A percentile compares a stretch with the other conserved stretches of the same genome.
These are phyloP conservation scores for Drosophila ochracea DNA, from an alignment of 2,888 invertebrate genomes.

Conservation along the genomic window DNA sequence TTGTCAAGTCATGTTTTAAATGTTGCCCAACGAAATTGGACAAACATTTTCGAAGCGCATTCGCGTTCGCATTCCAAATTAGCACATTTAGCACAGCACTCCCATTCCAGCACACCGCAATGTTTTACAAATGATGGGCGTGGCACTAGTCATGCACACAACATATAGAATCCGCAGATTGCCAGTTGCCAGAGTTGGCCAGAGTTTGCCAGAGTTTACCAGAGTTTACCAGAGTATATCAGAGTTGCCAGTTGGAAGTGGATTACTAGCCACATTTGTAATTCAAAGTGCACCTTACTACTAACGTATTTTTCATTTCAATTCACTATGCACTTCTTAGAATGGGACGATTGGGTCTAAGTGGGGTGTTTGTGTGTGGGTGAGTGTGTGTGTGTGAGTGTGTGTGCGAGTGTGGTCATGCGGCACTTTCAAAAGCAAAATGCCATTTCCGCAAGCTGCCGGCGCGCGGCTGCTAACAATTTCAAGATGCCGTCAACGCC, in stretches of 20 bases:
- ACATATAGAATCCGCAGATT: conserved; percentile 29
- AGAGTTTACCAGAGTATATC: neutral
- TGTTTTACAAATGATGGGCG: conserved; percentile 35
- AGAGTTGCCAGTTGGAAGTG: conserved; percentile 24
- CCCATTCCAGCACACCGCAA: neutral
- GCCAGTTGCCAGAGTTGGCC: neutral
- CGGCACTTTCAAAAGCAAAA: conserved; percentile 72
- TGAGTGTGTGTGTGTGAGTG: neutral
- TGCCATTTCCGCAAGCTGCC: conserved; percentile 67
- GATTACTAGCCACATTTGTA: conserved; percentile 67
- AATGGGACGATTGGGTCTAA: neutral
- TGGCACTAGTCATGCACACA: conserved; percentile 33
- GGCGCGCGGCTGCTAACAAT: conserved; percentile 28
- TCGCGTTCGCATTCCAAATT: conserved; percentile 69
- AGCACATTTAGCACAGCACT: conserved; percentile 57
- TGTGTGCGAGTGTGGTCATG: conserved; percentile 35
- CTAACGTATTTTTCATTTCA: conserved; percentile 47
- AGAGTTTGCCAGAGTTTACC: too few species aligned
- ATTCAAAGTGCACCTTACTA: conserved; percentile 68
- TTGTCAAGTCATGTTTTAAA: conserved; percentile 80
- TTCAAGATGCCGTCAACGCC: conserved; percentile 33
- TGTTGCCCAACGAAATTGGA: conserved; percentile 78
- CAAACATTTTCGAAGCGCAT: conserved; percentile 75
- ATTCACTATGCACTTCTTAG: conserved; percentile 32
- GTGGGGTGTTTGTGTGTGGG: conserved; percentile 1